phyloP scores from a whole-genome alignment of 2,888 invertebrate genomes.

The Athripsodes cinereus region DNA sequence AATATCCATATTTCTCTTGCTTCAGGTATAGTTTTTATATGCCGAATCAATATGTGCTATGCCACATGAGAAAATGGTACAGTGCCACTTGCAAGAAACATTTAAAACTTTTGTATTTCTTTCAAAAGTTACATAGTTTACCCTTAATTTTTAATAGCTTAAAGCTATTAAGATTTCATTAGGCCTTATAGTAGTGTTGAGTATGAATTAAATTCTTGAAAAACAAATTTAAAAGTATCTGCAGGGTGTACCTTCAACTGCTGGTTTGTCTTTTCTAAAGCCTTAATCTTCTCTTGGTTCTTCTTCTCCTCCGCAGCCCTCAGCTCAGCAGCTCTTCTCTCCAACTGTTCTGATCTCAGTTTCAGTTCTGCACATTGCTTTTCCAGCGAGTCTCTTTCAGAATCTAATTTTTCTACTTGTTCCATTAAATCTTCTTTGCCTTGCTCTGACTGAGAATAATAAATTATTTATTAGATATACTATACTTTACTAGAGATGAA shows the following conservation, averaged over 20 bases:
- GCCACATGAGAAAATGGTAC: no score
- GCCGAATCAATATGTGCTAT: no score
- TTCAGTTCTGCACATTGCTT: conserved; percentile 54
- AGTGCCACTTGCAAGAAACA: no score
- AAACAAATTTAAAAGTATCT: no score
- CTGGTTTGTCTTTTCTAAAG: conserved; percentile 88
- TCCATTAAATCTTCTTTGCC: conserved; percentile 77
- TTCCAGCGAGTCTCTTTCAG: conserved; percentile 59
- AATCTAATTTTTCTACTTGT: conserved; percentile 63
- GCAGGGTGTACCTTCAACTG: conserved; percentile 69
- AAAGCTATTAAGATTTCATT: no score
- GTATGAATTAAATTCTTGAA: no score
- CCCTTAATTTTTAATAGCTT: no score
- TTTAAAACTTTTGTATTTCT: no score
- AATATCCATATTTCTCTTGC: neutral
- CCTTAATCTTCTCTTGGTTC: conserved; percentile 85
- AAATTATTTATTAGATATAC: no score
- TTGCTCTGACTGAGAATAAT: conserved; percentile 64
- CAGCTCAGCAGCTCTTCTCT: conserved; percentile 74
- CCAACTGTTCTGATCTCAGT: conserved; percentile 70
- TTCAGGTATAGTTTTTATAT: neutral
- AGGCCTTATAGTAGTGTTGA: no score
- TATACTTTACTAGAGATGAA: no score
- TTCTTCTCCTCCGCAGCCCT: conserved; percentile 87
- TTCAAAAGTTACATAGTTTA: no score